Conservation (phyloP, 1,140 invertebrate species). For the Charaxes varanes region DNA sequence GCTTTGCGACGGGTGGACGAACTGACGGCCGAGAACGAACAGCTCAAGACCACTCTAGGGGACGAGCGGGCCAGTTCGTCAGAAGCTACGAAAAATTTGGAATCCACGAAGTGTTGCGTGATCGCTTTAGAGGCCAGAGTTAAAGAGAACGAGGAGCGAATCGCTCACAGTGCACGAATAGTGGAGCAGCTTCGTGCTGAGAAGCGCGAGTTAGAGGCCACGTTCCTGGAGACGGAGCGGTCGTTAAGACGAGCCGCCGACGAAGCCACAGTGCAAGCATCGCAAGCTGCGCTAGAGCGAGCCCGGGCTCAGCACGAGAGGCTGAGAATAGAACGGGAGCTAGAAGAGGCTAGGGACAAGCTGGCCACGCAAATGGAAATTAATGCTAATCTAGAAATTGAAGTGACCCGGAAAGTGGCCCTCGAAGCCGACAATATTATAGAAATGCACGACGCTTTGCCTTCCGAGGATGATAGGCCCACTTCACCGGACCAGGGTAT, state of each 20-base stretch:
- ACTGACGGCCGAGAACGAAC: conserved; percentile 31
- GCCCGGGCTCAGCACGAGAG: conserved; percentile 61
- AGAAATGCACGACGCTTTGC: conserved; percentile 31
- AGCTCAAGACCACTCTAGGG: too few species aligned
- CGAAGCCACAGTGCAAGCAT: conserved; percentile 66
- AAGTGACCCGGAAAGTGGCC: conserved; percentile 43
- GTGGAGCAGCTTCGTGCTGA: conserved; percentile 45
- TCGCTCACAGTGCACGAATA: conserved; percentile 30
- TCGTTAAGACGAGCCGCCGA: conserved; percentile 56
- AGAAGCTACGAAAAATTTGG: conserved; percentile 40
- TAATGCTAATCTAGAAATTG: conserved; percentile 50
- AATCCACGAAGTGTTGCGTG: conserved; percentile 32
- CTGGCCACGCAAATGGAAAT: conserved; percentile 38
- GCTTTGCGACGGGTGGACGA: conserved; percentile 44
- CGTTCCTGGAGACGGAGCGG: conserved; percentile 55
- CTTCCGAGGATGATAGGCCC: conserved; percentile 56
- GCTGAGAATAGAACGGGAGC: conserved; percentile 56
- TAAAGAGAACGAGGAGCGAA: conserved; percentile 46
- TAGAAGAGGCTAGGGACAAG: conserved; percentile 57
- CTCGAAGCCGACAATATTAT: conserved; percentile 40
- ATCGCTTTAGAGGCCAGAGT: conserved; percentile 31
- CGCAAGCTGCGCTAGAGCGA: conserved; percentile 65
- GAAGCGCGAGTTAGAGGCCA: conserved; percentile 49
- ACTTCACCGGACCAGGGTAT: conserved; percentile 76
- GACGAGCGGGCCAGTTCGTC: conserved; percentile 25